Base-by-base conservation (phyloP, 2,797 vertebrate species). In the Takifugu ocellatus region DNA sequence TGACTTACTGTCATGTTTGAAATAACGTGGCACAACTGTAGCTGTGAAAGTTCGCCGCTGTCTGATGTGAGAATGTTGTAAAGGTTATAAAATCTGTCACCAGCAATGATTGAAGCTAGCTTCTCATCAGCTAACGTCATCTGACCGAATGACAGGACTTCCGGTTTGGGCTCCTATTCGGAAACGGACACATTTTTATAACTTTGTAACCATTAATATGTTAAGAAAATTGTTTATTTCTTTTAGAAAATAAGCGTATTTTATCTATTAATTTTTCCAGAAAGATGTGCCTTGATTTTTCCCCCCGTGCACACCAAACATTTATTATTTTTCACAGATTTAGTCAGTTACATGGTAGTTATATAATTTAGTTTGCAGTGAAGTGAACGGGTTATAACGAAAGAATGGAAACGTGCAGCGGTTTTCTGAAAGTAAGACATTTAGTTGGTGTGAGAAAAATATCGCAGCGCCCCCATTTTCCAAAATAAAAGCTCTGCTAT, bases 1-100 rank as follows among this genome's bases (percentile, higher is more conserved):
- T 17, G 24, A 70, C 85, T 83, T 21, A 87, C 85, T 1, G 82
- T 78, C 85, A 87, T 87, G 31, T 50, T 66, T 36, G 3, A 16
- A 26, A 53, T 8, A 46, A 53, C 17, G 45, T 63, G 45, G 42
- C 24, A 7, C 3, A 46, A 6, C 2, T 16, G 47, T 33, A 5
- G 24, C 6, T 17, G 14, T 47, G 59, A 17, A 61, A 56, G 65
- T 70, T 25, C 0, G 3, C 21, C 31, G 54, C 54, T 39, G 25
- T 2, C 1, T 14, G 33, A 43, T 1, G 3, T 1, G 25, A 46
- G 49, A 47, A 21, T 2, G 14, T 3, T 14, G 24, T 1, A 27
- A 33, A 33, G 0, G 1, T 2, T 0, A 21, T 36, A 14, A 21
- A 61, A 9, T 12, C 5, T 6, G 16, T 46, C 17, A 9, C 8